Conservation (phyloP, 2,888 invertebrate genomes). For the Deilephila elpenor region DNA sequence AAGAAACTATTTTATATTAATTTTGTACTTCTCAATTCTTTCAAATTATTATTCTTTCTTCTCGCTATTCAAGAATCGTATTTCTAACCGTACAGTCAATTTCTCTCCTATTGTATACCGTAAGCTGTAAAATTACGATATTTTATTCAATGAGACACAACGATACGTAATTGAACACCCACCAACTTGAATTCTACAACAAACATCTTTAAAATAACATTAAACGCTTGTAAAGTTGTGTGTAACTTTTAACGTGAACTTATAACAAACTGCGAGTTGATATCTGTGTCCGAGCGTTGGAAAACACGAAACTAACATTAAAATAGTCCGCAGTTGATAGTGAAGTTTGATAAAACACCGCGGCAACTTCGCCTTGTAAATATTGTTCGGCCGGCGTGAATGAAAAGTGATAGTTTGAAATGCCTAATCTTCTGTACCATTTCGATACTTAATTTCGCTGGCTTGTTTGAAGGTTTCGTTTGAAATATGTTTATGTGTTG, state of each 20-base stretch:
- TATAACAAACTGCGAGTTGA: conserved; percentile 49
- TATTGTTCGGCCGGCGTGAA: conserved; percentile 31
- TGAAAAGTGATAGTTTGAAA: conserved; percentile 33
- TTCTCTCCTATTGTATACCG: too few species aligned
- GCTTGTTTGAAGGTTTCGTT: not conserved
- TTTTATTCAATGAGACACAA: too few species aligned
- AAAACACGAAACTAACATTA: conserved; percentile 44
- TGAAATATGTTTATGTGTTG: not conserved
- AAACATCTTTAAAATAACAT: not conserved
- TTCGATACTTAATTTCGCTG: conserved; percentile 28
- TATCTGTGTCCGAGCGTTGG: conserved; percentile 44
- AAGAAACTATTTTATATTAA: too few species aligned
- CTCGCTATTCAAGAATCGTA: too few species aligned
- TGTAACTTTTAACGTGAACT: conserved; percentile 41
- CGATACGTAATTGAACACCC: too few species aligned
- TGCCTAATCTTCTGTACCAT: conserved; percentile 32
- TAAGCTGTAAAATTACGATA: too few species aligned
- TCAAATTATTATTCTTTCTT: too few species aligned
- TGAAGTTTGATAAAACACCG: conserved; percentile 52
- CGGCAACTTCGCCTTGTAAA: conserved; percentile 38
- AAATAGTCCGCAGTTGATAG: conserved; percentile 53
- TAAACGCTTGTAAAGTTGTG: not conserved
- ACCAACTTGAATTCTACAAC: not conserved
- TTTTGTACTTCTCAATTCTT: too few species aligned
- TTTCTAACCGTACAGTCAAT: too few species aligned